A percentile compares a stretch with the other conserved stretches of the same genome.
These are phyloP conservation scores for Psittacus erithacus DNA, from an alignment of 2,113 vertebrate genomes.

Conservation along the genomic window DNA sequence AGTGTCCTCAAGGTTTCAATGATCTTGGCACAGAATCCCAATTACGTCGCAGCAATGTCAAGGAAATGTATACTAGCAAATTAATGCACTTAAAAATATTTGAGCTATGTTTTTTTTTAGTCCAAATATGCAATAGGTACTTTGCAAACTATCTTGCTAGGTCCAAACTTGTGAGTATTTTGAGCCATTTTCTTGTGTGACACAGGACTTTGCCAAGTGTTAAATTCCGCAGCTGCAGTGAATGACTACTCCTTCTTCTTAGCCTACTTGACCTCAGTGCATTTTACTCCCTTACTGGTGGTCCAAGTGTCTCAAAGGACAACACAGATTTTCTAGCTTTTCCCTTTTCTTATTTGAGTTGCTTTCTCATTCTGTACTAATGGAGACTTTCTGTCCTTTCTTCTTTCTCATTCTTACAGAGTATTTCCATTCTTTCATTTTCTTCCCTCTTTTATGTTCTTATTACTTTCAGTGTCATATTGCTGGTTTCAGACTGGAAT, in stretches of 20 bases:
- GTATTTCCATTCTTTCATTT: not conserved
- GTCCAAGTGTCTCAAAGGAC: not conserved
- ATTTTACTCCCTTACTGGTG: not conserved
- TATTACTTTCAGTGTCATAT: not conserved
- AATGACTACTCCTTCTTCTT: not conserved
- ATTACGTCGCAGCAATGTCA: not conserved
- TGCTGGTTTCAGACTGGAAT: not conserved
- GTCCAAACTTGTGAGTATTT: not conserved
- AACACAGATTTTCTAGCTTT: not conserved
- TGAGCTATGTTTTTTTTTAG: not conserved
- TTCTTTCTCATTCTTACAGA: not conserved
- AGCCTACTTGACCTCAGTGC: not conserved
- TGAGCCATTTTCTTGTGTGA: not conserved
- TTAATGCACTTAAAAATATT: not conserved
- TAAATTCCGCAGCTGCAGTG: not conserved
- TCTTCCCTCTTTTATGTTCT: not conserved
- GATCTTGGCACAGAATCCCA: not conserved
- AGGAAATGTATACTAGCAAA: not conserved
- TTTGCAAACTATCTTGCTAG: not conserved
- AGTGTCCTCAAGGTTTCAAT: not conserved
- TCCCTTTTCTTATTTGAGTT: not conserved
- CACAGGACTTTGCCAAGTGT: not conserved
- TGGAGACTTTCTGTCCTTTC: not conserved
- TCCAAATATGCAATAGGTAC: not conserved
- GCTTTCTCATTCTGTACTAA: not conserved